A percentile compares a stretch with the other conserved stretches of the same genome.
phyloP scores from a whole-genome alignment of 2,797 vertebrate genomes.

The Nasua narica region DNA sequence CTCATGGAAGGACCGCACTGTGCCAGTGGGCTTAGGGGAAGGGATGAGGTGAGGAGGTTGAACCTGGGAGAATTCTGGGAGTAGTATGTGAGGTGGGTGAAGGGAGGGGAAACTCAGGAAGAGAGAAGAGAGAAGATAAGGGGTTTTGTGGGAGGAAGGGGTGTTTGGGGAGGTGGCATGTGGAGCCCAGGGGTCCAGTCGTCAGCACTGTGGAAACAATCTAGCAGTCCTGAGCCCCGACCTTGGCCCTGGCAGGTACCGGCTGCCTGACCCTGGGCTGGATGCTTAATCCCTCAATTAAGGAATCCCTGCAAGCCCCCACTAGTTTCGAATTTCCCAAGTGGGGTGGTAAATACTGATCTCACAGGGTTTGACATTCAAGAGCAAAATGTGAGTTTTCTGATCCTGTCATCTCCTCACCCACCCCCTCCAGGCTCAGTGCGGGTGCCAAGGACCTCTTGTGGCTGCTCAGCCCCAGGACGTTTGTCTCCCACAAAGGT shows the following conservation, averaged over 20 bases:
- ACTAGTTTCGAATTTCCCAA: neutral
- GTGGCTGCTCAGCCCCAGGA: neutral
- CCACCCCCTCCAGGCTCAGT: accelerated
- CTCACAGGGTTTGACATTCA: neutral
- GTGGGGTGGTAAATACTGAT: neutral
- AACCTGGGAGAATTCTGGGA: neutral
- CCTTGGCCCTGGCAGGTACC: neutral
- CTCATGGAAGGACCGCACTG: accelerated
- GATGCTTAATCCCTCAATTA: neutral
- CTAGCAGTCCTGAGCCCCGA: accelerated
- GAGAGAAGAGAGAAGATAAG: neutral
- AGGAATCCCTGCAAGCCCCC: neutral
- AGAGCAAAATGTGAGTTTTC: neutral
- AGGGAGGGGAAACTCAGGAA: neutral
- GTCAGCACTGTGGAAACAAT: neutral
- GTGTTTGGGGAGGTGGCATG: neutral
- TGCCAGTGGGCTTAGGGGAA: neutral
- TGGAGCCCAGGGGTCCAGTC: neutral
- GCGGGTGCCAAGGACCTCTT: no score
- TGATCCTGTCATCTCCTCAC: neutral
- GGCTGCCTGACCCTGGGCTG: neutral
- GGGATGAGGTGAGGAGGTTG: neutral
- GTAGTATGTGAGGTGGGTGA: neutral
- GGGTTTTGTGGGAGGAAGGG: neutral
- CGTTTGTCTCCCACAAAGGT: accelerated